Percentiles rank a stretch among this genome's conserved stretches.
These are phyloP conservation scores for Heterohyrax brucei DNA, from an alignment of 2,797 vertebrate species.

Conservation along the genomic window DNA sequence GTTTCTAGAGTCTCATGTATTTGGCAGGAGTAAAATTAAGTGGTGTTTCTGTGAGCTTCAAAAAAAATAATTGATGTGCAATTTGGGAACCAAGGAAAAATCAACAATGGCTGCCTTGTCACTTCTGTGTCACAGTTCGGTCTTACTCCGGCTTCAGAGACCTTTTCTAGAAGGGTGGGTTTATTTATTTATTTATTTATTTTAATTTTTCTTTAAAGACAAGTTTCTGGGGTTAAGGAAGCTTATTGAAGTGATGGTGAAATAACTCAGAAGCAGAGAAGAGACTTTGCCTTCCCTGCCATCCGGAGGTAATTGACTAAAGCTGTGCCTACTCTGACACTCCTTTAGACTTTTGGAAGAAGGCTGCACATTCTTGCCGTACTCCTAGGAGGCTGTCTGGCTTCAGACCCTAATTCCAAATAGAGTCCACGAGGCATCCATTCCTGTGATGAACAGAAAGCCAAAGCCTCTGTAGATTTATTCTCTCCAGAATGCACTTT, in stretches of 20 bases:
- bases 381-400: conserved; percentile 58
- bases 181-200: too few relatives aligned
- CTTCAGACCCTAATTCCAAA: conserved; percentile 44
- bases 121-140: neutral
- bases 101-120: conserved; percentile 40
- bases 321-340: neutral
- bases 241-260: neutral
- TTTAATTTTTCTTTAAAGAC: neutral
- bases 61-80: neutral
- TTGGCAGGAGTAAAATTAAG: neutral
- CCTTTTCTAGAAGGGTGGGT: conserved; percentile 9
- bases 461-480: neutral
- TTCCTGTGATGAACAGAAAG: conserved; percentile 58
- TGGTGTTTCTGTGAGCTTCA: neutral
- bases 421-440: conserved; percentile 42
- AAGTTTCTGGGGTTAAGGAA: conserved; percentile 43
- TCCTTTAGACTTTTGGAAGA: conserved; percentile 30
- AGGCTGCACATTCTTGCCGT: conserved; percentile 67
- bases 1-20: neutral
- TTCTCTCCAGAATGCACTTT: conserved; percentile 5
- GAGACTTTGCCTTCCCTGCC: neutral
- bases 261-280: neutral
- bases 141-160: neutral
- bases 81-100: neutral
- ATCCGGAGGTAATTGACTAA: neutral